A percentile compares a stretch with the other conserved stretches of the same genome.
Evolutionary conservation across 2,797 vertebrate species (phyloP).

Genomic region (Phrynocephalus forsythii): DNA sequence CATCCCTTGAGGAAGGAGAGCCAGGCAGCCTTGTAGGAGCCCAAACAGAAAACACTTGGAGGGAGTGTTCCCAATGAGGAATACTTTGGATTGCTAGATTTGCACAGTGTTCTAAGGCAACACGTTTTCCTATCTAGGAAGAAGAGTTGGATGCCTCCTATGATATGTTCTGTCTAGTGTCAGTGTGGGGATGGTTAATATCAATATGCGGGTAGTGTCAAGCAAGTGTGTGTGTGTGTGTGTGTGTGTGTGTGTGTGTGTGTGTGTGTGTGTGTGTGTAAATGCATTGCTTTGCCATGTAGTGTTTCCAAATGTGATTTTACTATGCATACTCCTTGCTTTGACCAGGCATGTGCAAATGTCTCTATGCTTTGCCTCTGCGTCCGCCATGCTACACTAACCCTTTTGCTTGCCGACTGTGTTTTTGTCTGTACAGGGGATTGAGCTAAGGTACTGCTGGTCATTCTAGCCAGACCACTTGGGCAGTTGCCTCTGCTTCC

Average conservation of each 20-base stretch:
- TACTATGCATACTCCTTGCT: neutral
- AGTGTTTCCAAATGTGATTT: neutral
- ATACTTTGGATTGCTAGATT: neutral
- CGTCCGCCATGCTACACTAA: slow-evolving; percentile 76
- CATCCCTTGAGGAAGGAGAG: neutral
- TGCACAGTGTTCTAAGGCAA: neutral
- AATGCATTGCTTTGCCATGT: slow-evolving; percentile 15
- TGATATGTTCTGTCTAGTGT: neutral
- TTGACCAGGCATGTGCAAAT: slow-evolving; percentile 39
- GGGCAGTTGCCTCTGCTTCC: slow-evolving; percentile 77
- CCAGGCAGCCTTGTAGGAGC: neutral
- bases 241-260: neutral
- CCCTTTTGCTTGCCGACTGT: slow-evolving; percentile 85
- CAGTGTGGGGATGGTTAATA: neutral
- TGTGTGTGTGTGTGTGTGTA: neutral
- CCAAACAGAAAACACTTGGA: neutral
- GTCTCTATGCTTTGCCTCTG: slow-evolving; percentile 49
- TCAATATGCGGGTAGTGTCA: neutral
- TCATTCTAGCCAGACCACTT: slow-evolving; percentile 79
- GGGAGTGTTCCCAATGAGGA: neutral
- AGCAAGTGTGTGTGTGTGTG: neutral
- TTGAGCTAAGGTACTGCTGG: slow-evolving; percentile 83
- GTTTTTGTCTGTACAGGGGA: slow-evolving; percentile 89
- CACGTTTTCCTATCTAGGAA: neutral
- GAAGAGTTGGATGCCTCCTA: neutral